Evolutionary conservation across 2,797 vertebrate genomes (phyloP).

Genomic region (Florisuga fusca): DNA sequence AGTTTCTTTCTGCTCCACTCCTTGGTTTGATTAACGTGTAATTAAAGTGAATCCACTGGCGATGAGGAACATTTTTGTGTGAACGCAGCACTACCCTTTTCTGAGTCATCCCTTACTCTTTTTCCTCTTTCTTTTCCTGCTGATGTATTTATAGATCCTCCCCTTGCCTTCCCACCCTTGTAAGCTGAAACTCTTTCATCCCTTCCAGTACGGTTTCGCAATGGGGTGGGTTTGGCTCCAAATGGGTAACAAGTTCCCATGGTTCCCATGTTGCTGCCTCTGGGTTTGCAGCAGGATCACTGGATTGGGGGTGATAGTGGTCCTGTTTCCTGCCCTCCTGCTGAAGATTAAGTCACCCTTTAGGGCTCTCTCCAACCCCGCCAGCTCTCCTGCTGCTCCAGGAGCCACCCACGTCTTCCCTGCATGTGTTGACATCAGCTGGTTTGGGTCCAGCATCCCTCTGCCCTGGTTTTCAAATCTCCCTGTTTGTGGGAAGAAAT

Average conservation of each 20-base stretch:
- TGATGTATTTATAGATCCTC: neutral
- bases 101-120: neutral
- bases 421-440: rapidly evolving
- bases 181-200: neutral
- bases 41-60: neutral
- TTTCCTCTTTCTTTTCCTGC: slow-evolving; percentile 20
- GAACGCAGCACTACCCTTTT: neutral
- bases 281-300: neutral
- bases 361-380: neutral
- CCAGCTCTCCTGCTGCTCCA: neutral
- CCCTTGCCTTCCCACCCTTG: neutral
- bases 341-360: neutral
- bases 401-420: neutral
- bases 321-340: neutral
- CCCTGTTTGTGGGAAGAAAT: neutral
- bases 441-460: neutral
- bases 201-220: neutral
- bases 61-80: neutral
- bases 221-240: neutral
- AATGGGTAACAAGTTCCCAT: neutral
- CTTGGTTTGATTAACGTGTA: neutral
- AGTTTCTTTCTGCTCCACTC: neutral
- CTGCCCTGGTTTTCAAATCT: neutral
- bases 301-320: rapidly evolving
- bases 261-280: neutral